Percentiles rank a stretch among this genome's conserved stretches.
Evolutionary conservation across 2,888 invertebrate genomes (phyloP).

Genomic region (Seira musarum): DNA sequence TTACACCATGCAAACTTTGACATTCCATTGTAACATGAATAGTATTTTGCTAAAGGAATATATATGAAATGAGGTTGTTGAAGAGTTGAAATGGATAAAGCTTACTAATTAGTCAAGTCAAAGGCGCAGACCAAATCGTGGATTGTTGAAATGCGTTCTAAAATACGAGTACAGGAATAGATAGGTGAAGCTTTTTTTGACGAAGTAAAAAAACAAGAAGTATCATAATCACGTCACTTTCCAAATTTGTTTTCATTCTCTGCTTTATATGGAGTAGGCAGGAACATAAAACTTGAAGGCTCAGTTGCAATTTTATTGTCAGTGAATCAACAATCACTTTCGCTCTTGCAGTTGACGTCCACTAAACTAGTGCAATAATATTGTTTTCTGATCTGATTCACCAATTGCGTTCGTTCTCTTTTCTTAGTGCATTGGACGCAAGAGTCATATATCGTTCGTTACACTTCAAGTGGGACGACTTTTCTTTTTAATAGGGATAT

Average conservation of each 20-base stretch:
- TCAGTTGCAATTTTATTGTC: slow-evolving; percentile 57
- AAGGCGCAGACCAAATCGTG: background rate
- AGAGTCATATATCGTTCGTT: slow-evolving; percentile 2
- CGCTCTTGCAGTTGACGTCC: slow-evolving; percentile 7
- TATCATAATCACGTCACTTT: slow-evolving; percentile 8
- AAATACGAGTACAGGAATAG: background rate
- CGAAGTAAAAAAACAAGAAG: background rate
- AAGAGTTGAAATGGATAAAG: background rate
- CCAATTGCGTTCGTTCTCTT: background rate
- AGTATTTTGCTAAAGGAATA: background rate
- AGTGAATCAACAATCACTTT: slow-evolving; percentile 38
- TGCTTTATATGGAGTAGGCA: slow-evolving; percentile 45
- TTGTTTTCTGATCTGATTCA: background rate
- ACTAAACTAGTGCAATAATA: background rate
- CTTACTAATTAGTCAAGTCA: background rate
- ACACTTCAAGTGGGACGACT: slow-evolving; percentile 5
- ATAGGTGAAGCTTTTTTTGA: background rate
- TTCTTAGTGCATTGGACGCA: background rate
- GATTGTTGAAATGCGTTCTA: background rate
- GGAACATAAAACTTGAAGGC: slow-evolving; percentile 48
- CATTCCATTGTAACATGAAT: background rate
- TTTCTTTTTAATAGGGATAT: background rate
- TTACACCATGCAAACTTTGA: background rate
- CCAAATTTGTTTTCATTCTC: background rate
- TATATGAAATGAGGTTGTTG: background rate